Conservation (phyloP, 2,113 vertebrate genomes). For the Pedionomus torquatus region DNA sequence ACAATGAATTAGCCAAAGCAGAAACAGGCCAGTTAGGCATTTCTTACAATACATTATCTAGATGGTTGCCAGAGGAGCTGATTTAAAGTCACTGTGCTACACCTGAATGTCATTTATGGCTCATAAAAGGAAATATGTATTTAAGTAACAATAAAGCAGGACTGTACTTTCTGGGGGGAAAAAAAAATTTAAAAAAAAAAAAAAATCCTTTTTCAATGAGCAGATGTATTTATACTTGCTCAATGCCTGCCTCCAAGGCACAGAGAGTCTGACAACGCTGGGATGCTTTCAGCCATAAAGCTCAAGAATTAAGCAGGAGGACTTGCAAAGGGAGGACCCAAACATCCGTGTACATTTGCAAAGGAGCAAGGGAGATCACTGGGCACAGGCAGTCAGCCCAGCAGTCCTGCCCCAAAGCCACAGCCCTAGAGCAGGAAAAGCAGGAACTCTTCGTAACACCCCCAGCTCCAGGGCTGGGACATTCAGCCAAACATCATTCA, state of each 20-base stretch:
- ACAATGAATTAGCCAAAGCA: constrained; percentile 24
- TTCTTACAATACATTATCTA: neutral
- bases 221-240: constrained; percentile 20
- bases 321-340: neutral
- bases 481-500: neutral
- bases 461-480: rapidly evolving
- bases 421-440: neutral
- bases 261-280: neutral
- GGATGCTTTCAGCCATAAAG: neutral
- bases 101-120: neutral
- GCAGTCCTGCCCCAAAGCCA: neutral
- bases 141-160: constrained; percentile 47
- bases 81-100: constrained; percentile 33
- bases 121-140: constrained; percentile 37
- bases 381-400: neutral
- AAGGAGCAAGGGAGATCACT: neutral
- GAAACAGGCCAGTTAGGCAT: neutral
- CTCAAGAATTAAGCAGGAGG: neutral
- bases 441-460: neutral
- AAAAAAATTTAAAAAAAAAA: neutral
- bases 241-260: neutral
- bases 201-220: neutral
- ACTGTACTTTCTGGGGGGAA: neutral
- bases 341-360: rapidly evolving
- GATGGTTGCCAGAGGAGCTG: constrained; percentile 25